phyloP scores from a whole-genome alignment of 2,888 invertebrate species.

The Bursaphelenchus okinawaensis region DNA sequence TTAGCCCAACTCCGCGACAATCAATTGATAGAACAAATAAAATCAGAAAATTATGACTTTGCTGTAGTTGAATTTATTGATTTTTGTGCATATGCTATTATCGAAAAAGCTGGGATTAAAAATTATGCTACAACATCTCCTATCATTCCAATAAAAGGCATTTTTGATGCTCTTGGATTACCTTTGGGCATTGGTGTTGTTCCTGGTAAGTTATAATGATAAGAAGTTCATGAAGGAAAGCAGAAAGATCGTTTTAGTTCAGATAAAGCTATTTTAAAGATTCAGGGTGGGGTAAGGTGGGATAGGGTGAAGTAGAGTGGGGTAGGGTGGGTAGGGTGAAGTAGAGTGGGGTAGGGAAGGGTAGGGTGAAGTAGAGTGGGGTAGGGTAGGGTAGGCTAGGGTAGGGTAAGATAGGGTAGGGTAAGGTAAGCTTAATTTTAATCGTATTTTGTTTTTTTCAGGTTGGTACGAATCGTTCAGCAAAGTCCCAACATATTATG shows the following conservation, averaged over 20 bases:
- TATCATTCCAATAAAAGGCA: not conserved
- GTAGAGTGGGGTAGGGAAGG: too few species aligned
- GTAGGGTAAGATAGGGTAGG: too few species aligned
- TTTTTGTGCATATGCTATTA: not conserved
- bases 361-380: too few species aligned
- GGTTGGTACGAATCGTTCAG: not conserved
- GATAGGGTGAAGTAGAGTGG: too few species aligned
- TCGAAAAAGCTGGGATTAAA: not conserved
- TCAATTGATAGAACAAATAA: not conserved
- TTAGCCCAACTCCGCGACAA: not conserved
- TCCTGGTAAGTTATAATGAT: not conserved
- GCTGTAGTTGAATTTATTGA: not conserved
- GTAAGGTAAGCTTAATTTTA: too few species aligned
- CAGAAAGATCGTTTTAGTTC: too few species aligned
- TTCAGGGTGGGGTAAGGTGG: too few species aligned
- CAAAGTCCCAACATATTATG: not conserved
- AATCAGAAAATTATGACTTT: not conserved
- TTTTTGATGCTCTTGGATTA: not conserved
- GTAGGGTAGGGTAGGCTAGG: too few species aligned
- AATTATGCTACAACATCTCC: not conserved
- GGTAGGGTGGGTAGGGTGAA: too few species aligned
- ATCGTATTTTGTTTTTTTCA: not conserved
- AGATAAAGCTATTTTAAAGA: too few species aligned
- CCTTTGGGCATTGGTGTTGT: not conserved
- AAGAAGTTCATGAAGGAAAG: too few species aligned